These are phyloP conservation scores for Anastrepha obliqua DNA, from an alignment of 1,140 invertebrate genomes.

Conservation along the genomic window DNA sequence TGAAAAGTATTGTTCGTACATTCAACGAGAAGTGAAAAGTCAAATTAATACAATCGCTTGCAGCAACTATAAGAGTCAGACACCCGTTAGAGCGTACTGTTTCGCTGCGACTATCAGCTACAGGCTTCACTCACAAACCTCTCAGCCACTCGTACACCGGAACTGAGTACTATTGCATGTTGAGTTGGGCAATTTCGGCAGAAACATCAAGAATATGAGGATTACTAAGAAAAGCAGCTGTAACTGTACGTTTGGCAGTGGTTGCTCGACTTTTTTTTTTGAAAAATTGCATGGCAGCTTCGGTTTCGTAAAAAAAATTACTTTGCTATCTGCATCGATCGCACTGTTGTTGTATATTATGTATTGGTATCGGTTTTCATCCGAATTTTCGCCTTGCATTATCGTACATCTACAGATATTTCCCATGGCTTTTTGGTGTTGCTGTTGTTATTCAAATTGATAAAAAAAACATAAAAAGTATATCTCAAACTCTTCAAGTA, in stretches of 20 bases:
- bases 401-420: background rate
- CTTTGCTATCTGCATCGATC: background rate
- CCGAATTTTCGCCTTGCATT: background rate
- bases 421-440: background rate
- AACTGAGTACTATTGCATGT: background rate
- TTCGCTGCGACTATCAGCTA: background rate
- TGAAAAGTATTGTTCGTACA: background rate
- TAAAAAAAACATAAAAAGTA: background rate
- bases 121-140: background rate
- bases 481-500: background rate
- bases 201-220: background rate
- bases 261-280: background rate
- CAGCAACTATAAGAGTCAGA: background rate
- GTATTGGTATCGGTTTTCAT: background rate
- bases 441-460: slow-evolving; percentile 19
- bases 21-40: background rate
- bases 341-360: background rate
- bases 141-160: background rate
- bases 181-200: slow-evolving; percentile 20
- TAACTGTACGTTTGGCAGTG: background rate
- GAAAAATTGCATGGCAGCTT: background rate
- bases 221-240: background rate
- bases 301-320: background rate
- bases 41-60: slow-evolving; percentile 27
- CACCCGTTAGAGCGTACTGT: too few species aligned